Evolutionary conservation across 2,888 invertebrate genomes (phyloP).

Genomic region (Trichacis sp.): DNA sequence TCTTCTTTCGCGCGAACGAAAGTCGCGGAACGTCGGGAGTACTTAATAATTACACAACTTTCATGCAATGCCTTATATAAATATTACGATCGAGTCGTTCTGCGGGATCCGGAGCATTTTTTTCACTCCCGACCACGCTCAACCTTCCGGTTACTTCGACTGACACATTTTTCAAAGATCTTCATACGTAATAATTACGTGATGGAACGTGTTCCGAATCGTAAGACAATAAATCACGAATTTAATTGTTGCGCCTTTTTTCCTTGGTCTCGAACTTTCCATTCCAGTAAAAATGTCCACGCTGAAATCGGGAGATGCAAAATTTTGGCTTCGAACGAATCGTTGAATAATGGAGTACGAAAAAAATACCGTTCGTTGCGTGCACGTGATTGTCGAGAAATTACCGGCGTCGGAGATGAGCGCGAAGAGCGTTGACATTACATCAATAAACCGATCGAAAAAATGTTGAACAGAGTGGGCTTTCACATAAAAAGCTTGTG

Average conservation of each 20-base stretch:
- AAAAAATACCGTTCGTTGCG: too few relatives aligned
- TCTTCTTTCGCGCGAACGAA: constrained; percentile 1
- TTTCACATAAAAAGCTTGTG: constrained; percentile 10
- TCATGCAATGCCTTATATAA: constrained; percentile 7
- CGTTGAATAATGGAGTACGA: too few relatives aligned
- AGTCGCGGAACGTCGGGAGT: not conserved
- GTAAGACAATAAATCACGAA: not conserved
- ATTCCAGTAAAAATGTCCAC: not conserved
- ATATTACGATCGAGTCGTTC: constrained; percentile 7
- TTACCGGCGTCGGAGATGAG: not conserved
- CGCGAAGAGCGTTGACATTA: constrained; percentile 16
- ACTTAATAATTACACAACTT: constrained; percentile 9
- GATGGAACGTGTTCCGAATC: not conserved
- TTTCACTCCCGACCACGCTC: not conserved
- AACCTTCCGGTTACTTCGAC: constrained; percentile 1
- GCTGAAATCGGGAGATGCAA: too few relatives aligned
- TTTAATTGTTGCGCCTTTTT: too few relatives aligned
- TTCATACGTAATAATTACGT: not conserved
- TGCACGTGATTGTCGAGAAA: too few relatives aligned
- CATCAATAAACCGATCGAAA: constrained; percentile 4
- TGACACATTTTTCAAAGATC: constrained; percentile 6
- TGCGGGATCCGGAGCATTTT: constrained; percentile 4
- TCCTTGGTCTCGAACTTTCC: not conserved
- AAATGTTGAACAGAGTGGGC: not conserved
- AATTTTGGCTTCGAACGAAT: too few relatives aligned